A percentile compares a stretch with the other conserved stretches of the same genome.
These are phyloP conservation scores for Nesoenas mayeri DNA, from an alignment of 2,113 vertebrate species.

Conservation along the genomic window DNA sequence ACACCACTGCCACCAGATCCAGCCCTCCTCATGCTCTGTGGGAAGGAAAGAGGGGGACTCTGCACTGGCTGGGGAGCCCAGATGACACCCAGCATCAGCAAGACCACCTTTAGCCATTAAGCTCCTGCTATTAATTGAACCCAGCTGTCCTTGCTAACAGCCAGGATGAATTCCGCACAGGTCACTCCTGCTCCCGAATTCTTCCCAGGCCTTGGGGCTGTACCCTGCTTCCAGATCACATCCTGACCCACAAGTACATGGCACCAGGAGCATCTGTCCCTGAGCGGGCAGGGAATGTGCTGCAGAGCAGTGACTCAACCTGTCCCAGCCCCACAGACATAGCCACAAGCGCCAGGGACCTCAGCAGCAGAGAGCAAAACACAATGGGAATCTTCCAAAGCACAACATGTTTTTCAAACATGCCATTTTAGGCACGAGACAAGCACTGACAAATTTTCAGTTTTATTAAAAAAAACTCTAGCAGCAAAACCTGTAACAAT, in stretches of 20 bases:
- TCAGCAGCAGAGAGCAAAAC: background rate
- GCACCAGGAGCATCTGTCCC: background rate
- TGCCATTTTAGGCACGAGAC: background rate
- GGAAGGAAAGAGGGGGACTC: background rate
- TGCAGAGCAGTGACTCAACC: background rate
- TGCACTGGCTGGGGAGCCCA: background rate
- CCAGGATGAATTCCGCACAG: background rate
- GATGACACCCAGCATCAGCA: background rate
- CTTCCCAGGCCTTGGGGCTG: background rate
- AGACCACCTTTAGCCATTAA: background rate
- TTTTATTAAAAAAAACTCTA: constrained; percentile 78
- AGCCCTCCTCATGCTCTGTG: background rate
- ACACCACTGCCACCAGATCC: background rate
- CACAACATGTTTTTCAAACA: background rate
- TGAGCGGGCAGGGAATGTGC: background rate
- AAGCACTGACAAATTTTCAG: constrained; percentile 51
- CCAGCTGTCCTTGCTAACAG: background rate
- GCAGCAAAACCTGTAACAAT: constrained; percentile 82
- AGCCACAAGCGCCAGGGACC: background rate
- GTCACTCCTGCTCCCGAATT: background rate
- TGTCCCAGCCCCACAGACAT: background rate
- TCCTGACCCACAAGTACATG: rapidly evolving
- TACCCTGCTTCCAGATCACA: background rate
- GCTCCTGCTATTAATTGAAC: background rate
- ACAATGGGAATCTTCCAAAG: rapidly evolving